Conservation (phyloP, 2,113 vertebrate genomes). For the Fulmarus glacialis region DNA sequence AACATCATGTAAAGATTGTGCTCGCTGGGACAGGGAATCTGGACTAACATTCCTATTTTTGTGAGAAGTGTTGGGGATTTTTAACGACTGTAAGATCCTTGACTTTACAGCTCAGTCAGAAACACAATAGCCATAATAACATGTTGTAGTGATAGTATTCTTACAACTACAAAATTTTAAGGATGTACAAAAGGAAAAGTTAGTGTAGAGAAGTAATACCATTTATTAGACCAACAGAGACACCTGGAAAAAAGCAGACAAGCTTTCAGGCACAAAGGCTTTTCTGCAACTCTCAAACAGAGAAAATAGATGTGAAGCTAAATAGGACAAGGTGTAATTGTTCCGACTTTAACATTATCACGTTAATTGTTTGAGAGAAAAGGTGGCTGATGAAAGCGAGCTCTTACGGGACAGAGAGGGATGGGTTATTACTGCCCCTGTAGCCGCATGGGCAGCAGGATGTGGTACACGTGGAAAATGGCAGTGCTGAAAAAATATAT, state of each 20-base stretch:
- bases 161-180: background rate
- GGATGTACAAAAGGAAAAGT: background rate
- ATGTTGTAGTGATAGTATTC: background rate
- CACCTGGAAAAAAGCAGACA: background rate
- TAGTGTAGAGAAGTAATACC: background rate
- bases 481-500: background rate
- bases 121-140: background rate
- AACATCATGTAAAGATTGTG: background rate
- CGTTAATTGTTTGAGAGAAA: background rate
- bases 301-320: background rate
- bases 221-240: background rate
- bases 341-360: background rate
- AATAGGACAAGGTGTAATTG: background rate
- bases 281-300: background rate
- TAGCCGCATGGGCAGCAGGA: background rate
- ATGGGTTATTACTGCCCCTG: background rate
- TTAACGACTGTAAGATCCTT: background rate
- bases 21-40: background rate
- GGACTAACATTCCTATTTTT: background rate
- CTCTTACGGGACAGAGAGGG: background rate
- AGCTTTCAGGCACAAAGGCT: background rate
- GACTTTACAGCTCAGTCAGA: background rate
- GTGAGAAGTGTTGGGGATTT: background rate
- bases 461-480: accelerated
- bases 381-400: background rate